Percentiles rank a stretch among this genome's conserved stretches.
These are phyloP conservation scores for Gouania willdenowi DNA, from an alignment of 2,797 vertebrate genomes.

Conservation along the genomic window DNA sequence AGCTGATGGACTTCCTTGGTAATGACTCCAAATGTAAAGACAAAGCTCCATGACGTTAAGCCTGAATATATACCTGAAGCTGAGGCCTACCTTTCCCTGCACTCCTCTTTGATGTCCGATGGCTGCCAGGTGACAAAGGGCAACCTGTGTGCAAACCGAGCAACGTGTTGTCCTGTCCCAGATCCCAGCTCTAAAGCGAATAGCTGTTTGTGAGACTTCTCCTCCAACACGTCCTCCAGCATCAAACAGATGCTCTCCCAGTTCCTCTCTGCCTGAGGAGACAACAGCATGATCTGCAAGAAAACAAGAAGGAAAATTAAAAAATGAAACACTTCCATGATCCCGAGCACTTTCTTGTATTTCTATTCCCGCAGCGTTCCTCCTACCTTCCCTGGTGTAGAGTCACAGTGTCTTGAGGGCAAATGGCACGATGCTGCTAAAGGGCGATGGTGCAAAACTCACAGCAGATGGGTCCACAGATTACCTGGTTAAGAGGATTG, in stretches of 20 bases:
- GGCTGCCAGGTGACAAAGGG: conserved; percentile 74
- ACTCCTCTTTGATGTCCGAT: conserved; percentile 70
- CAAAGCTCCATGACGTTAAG: too few species aligned
- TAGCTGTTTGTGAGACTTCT: conserved; percentile 60
- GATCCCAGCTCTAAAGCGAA: conserved; percentile 73
- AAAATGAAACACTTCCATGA: too few species aligned
- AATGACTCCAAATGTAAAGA: too few species aligned
- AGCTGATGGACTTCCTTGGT: background rate
- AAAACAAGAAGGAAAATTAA: too few species aligned
- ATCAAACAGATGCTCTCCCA: conserved; percentile 63
- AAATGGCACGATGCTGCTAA: conserved; percentile 16
- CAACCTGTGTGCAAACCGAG: conserved; percentile 71
- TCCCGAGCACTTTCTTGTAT: too few species aligned
- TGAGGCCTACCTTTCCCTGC: conserved; percentile 49
- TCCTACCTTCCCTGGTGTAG: conserved; percentile 22
- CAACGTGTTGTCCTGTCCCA: conserved; percentile 74
- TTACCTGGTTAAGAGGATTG: conserved; percentile 70
- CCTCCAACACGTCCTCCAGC: conserved; percentile 64
- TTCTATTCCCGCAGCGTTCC: background rate
- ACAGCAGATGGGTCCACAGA: conserved; percentile 53
- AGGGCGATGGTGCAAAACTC: conserved; percentile 10
- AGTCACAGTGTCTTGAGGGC: background rate
- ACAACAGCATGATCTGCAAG: conserved; percentile 69
- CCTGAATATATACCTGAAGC: too few species aligned
- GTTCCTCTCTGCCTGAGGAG: conserved; percentile 73